Percentiles rank a stretch among this genome's conserved stretches.
These are phyloP conservation scores for Microctenopoma stevenorrisi DNA, from an alignment of 2,797 vertebrate genomes.

Conservation along the genomic window DNA sequence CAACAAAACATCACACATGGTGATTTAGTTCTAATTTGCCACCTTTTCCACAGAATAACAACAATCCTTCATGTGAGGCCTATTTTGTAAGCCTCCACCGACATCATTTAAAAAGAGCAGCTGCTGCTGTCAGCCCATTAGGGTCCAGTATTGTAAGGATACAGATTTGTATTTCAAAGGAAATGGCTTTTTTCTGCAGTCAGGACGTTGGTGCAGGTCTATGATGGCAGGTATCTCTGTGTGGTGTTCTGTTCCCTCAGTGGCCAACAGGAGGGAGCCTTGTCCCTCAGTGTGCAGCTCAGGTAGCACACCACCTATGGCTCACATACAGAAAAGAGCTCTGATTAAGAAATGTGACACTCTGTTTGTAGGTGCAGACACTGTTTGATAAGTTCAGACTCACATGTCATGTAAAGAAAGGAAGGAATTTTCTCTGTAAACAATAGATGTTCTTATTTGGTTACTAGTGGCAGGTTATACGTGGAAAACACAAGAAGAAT, in stretches of 20 bases:
- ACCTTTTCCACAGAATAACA: not conserved
- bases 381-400: not conserved
- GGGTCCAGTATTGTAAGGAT: not conserved
- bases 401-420: not conserved
- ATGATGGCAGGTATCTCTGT: not conserved
- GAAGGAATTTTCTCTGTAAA: not conserved
- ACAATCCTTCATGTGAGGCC: not conserved
- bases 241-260: constrained; percentile 48
- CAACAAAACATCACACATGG: not conserved
- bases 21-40: not conserved
- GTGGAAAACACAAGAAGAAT: too few relatives aligned
- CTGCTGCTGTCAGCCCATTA: constrained; percentile 1
- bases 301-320: constrained; percentile 33
- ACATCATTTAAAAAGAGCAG: not conserved
- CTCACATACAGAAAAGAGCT: not conserved
- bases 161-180: not conserved
- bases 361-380: not conserved
- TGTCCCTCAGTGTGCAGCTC: constrained; percentile 48
- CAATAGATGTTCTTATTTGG: too few relatives aligned
- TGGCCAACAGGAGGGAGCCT: constrained; percentile 65
- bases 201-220: not conserved
- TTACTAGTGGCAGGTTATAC: too few relatives aligned
- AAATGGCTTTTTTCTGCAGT: not conserved
- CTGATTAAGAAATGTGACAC: not conserved
- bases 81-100: not conserved